A percentile compares a stretch with the other conserved stretches of the same genome.
phyloP scores from a whole-genome alignment of 2,888 invertebrate genomes.

The Resseliella maxima region DNA sequence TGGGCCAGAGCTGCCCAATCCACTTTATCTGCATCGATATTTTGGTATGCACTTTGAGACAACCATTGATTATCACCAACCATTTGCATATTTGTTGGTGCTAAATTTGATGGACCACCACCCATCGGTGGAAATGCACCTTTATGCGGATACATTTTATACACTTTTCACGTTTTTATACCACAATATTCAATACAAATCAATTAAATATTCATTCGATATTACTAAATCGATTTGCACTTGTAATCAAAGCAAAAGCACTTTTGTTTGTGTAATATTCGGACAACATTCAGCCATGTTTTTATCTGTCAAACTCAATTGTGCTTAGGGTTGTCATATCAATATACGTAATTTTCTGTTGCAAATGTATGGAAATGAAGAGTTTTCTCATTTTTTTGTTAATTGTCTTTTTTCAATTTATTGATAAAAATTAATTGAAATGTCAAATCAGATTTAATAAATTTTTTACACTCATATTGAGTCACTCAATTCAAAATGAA shows the following conservation, averaged over 20 bases:
- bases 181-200: background rate
- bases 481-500: no score
- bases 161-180: background rate
- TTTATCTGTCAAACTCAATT: background rate
- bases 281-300: slow-evolving; percentile 29
- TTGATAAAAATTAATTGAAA: background rate
- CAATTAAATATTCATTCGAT: background rate
- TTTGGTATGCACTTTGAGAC: slow-evolving; percentile 80
- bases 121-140: slow-evolving; percentile 29
- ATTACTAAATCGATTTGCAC: background rate
- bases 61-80: slow-evolving; percentile 57
- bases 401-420: background rate
- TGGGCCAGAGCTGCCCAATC: slow-evolving; percentile 97
- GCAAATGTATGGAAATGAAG: background rate
- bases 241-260: background rate
- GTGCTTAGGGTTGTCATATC: background rate
- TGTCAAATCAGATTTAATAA: no score
- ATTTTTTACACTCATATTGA: no score
- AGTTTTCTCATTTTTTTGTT: background rate
- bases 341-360: slow-evolving; percentile 17
- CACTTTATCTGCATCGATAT: slow-evolving; percentile 85
- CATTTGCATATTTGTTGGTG: background rate
- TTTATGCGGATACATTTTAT: slow-evolving; percentile 42
- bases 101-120: background rate
- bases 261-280: slow-evolving; percentile 50